phyloP scores from a whole-genome alignment of 2,797 vertebrate genomes.

The Acestrorhynchus altus region DNA sequence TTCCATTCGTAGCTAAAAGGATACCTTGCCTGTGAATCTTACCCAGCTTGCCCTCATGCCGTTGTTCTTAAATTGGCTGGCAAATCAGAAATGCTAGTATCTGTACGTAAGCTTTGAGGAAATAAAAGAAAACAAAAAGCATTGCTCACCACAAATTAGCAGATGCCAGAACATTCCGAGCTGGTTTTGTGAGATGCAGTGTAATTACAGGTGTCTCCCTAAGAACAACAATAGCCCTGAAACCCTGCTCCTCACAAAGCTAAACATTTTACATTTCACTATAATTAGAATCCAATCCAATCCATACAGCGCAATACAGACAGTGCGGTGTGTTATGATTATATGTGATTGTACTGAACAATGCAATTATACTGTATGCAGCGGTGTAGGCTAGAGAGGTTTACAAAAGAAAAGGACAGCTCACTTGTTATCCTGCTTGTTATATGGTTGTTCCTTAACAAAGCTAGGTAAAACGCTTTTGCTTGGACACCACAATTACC shows the following conservation, averaged over 20 bases:
- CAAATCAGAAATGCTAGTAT: neutral
- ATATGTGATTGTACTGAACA: conserved; percentile 41
- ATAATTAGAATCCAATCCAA: conserved; percentile 57
- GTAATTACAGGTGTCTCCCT: conserved; percentile 56
- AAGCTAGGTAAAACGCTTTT: conserved; percentile 26
- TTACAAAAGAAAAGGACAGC: conserved; percentile 24
- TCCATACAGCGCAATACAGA: conserved; percentile 12
- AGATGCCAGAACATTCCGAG: conserved; percentile 46
- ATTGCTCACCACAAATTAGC: conserved; percentile 44
- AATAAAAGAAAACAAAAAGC: conserved; percentile 29
- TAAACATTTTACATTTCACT: conserved; percentile 59
- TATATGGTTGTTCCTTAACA: conserved; percentile 21
- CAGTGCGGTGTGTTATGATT: conserved; percentile 34
- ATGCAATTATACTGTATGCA: conserved; percentile 51
- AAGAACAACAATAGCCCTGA: conserved; percentile 52
- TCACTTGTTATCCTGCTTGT: too few relatives aligned
- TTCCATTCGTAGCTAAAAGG: conserved; percentile 5
- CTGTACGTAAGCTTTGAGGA: conserved; percentile 22
- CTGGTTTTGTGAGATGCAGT: conserved; percentile 35
- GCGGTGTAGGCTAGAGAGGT: conserved; percentile 26
- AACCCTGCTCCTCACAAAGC: conserved; percentile 40
- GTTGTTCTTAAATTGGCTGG: conserved; percentile 18
- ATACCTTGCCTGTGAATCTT: conserved; percentile 4
- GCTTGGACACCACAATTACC: too few relatives aligned
- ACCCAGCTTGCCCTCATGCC: neutral